Conservation (phyloP, 2,113 vertebrate species). For the Andinoacara biseriatus region DNA sequence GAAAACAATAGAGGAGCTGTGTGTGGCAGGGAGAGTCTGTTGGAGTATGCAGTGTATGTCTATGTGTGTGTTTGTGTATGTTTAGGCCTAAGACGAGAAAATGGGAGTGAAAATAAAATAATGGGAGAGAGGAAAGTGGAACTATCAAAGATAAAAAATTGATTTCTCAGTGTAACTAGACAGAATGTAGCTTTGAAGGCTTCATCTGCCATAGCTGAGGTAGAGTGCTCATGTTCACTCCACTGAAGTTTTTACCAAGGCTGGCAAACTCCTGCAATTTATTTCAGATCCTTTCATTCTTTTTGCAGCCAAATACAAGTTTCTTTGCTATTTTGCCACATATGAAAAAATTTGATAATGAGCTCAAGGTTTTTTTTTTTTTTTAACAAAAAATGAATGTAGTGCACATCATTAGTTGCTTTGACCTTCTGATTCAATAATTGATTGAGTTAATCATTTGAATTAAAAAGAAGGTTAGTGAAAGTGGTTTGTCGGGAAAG, state of each 20-base stretch:
- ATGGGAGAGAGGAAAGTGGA: conserved; percentile 38
- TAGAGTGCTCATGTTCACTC: conserved; percentile 36
- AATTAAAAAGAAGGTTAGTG: conserved; percentile 1
- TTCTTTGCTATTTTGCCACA: neutral
- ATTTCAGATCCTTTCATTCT: conserved; percentile 9
- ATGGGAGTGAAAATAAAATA: conserved; percentile 31
- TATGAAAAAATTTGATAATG: neutral
- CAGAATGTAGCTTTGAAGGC: conserved; percentile 42
- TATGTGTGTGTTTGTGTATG: conserved; percentile 13
- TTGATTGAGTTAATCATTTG: conserved; percentile 1
- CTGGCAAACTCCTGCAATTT: conserved; percentile 10
- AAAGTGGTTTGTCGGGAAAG: neutral
- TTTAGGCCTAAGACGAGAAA: neutral
- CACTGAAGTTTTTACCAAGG: conserved; percentile 35
- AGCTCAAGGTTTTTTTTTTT: neutral
- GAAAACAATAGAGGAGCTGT: conserved; percentile 32
- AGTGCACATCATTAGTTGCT: neutral
- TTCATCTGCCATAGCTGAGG: conserved; percentile 16
- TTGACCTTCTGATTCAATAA: conserved; percentile 1
- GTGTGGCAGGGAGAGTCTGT: conserved; percentile 1
- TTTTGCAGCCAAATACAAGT: conserved; percentile 15
- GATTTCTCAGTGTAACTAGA: conserved; percentile 47
- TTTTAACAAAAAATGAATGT: neutral
- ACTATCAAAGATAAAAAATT: conserved; percentile 39
- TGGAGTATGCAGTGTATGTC: neutral